phyloP scores from a whole-genome alignment of 2,113 vertebrate genomes.

The Notarius lentiginosus region DNA sequence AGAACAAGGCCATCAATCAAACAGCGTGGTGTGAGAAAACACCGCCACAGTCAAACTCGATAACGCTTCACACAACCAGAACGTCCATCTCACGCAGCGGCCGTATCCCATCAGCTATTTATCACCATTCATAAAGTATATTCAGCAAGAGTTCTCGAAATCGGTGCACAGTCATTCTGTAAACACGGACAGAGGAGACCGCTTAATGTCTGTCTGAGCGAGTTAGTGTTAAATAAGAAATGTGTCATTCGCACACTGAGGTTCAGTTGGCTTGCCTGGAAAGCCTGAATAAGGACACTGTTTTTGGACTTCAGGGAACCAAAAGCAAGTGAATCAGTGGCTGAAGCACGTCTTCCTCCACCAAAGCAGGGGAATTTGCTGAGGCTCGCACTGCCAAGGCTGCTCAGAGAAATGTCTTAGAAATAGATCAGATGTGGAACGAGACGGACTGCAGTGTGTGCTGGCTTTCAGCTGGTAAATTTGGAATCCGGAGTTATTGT shows the following conservation, averaged over 20 bases:
- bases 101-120: not conserved
- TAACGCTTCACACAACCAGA: not conserved
- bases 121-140: not conserved
- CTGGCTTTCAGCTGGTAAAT: not conserved
- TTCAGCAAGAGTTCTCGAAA: not conserved
- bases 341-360: slow-evolving; percentile 9
- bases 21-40: not conserved
- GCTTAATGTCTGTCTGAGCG: slow-evolving; percentile 24
- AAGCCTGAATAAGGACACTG: slow-evolving; percentile 16
- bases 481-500: not conserved
- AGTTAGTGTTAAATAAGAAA: slow-evolving; percentile 10
- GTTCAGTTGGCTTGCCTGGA: not conserved
- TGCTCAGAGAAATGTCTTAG: not conserved
- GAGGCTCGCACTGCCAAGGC: not conserved
- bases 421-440: not conserved
- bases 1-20: slow-evolving; percentile 13
- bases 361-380: slow-evolving; percentile 8
- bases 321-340: slow-evolving; percentile 26
- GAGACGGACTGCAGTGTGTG: not conserved
- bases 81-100: not conserved
- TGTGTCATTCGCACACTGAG: not conserved
- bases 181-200: not conserved
- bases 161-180: not conserved
- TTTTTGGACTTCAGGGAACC: slow-evolving; percentile 38
- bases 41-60: no score